Base-by-base conservation (phyloP, 1,140 invertebrate genomes). In the Sinonovacula constricta region DNA sequence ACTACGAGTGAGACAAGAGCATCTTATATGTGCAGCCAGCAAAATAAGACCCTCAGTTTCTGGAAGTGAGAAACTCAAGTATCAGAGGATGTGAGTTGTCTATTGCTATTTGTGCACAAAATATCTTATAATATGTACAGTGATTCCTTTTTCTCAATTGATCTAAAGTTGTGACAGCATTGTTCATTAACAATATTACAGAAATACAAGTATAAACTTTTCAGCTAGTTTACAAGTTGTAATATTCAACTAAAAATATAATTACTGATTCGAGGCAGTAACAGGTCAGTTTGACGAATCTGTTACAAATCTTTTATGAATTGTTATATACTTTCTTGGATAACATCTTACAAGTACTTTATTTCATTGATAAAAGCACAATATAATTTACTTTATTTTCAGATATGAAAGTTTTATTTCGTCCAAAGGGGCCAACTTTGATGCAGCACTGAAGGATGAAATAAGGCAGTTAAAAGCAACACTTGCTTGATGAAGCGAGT, bases 371-470 rank as follows among this genome's bases (percentile, higher is more conserved):
- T 10, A 45, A 10, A 45, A 45, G 39, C 18, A 10, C 39, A 45
- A 45, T 45, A 18, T 45, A 7, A 45, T 57, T 28, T 59, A 28
- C 22, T 28, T 49, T 28, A 34, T 15, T 74, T 78, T 51, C 66
- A 78, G 75, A 63, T 78, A 78, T 70, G 75, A 78, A 31, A 78
- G 63, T 34, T 78, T 78, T 39, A 33, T 78, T 7, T 53, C 67
- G 14, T 68, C 75, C 24, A 60, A 66, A 60, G 75, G 66, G 2
- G 66, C 56, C 14, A 59, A 78, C 45, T 78, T 78, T 70, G 49
- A 70, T 24, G 36, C 57, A 31, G 75, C 54, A 3, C 28, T n/a
- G n/a, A n/a, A 51, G 15, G 33, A 62, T 54, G 75, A 78, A 33
- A 30, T 18, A 56, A 36, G 28, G 18, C 51, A 62, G 15, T 49